phyloP scores from a whole-genome alignment of 1,140 invertebrate species.

The Paraescarpia echinospica region DNA sequence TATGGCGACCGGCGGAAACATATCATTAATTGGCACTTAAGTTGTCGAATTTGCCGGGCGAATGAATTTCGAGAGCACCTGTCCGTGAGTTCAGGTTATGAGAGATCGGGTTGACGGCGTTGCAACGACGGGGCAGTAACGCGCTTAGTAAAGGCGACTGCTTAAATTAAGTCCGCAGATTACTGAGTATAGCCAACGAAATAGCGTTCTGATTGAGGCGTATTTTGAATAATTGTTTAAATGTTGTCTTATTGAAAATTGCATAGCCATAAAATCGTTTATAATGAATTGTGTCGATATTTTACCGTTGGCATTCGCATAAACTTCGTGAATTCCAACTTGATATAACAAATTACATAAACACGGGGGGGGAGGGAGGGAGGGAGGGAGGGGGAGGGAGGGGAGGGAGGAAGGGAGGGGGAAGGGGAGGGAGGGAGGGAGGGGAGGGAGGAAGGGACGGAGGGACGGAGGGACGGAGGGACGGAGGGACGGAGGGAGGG shows the following conservation, averaged over 20 bases:
- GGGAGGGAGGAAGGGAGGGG: neutral
- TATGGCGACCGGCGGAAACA: neutral
- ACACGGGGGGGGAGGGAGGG: too few relatives aligned
- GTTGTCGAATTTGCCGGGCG: neutral
- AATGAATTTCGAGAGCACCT: neutral
- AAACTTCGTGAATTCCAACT: too few relatives aligned
- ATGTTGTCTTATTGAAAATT: neutral
- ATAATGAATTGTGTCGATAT: too few relatives aligned
- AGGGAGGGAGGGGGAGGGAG: neutral
- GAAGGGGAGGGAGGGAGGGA: neutral
- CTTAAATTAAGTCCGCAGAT: neutral
- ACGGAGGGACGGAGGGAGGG: neutral
- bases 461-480: neutral
- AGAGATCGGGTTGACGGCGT: neutral
- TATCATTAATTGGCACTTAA: neutral
- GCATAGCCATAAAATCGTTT: too few relatives aligned
- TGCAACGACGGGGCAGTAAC: neutral
- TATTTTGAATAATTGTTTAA: neutral
- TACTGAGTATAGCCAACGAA: neutral
- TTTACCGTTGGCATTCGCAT: too few relatives aligned
- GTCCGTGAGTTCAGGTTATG: neutral
- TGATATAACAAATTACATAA: too few relatives aligned
- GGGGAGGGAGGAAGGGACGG: neutral
- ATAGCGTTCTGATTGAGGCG: neutral
- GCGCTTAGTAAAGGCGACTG: neutral